phyloP scores from a whole-genome alignment of 2,113 vertebrate species.

The Hyla sarda region DNA sequence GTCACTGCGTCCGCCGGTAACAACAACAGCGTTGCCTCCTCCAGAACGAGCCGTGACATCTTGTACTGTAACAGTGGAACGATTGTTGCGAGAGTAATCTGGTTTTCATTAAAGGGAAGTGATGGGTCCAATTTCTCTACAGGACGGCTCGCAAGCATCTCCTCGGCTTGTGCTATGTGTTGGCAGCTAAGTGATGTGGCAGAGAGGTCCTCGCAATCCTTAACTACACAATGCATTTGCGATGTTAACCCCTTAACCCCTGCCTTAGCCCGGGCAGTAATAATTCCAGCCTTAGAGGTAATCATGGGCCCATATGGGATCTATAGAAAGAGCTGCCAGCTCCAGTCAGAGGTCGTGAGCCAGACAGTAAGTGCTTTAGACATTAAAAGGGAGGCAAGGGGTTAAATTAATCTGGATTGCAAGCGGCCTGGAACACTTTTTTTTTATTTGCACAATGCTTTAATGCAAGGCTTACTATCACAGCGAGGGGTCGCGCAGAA shows the following conservation, averaged over 20 bases:
- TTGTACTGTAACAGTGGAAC: slow-evolving; percentile 75
- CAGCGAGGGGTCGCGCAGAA: slow-evolving; percentile 3
- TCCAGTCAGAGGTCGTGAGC: neutral
- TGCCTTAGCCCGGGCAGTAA: slow-evolving; percentile 11
- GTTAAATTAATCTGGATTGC: slow-evolving; percentile 25
- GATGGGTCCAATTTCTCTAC: slow-evolving; percentile 73
- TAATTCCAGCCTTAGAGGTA: neutral
- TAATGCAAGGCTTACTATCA: slow-evolving; percentile 7
- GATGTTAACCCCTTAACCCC: slow-evolving; percentile 54
- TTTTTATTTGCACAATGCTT: slow-evolving; percentile 18
- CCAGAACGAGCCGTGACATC: slow-evolving; percentile 62
- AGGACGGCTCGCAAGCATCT: slow-evolving; percentile 70
- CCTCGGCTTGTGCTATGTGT: slow-evolving; percentile 65
- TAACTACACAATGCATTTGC: slow-evolving; percentile 61
- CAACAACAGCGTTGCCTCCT: slow-evolving; percentile 46
- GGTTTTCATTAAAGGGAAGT: slow-evolving; percentile 81
- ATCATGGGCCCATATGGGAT: neutral
- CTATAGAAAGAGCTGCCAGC: neutral
- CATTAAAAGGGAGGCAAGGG: neutral
- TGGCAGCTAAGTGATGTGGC: slow-evolving; percentile 66
- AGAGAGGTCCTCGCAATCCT: slow-evolving; percentile 29
- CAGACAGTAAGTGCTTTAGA: neutral
- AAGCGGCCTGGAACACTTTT: neutral
- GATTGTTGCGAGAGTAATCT: slow-evolving; percentile 78
- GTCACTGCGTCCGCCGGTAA: slow-evolving; percentile 53